Evolutionary conservation across 2,113 vertebrate genomes (phyloP).

Genomic region (Podocnemis expansa): DNA sequence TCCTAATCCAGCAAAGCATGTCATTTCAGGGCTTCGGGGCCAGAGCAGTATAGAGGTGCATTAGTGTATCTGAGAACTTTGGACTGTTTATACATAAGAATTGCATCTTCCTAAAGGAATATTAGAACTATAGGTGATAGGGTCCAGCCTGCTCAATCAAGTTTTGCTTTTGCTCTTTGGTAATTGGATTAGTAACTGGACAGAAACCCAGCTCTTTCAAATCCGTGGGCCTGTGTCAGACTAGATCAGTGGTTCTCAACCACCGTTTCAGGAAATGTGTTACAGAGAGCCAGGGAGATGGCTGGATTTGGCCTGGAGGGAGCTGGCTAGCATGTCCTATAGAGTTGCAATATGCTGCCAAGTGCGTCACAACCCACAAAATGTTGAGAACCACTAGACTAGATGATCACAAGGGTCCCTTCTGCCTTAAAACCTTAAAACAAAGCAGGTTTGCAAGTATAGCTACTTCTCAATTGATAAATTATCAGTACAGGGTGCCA

Average conservation of each 20-base stretch:
- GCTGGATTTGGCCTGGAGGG: too few species aligned
- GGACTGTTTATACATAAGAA: not conserved
- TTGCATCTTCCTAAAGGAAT: not conserved
- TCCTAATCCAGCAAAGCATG: not conserved
- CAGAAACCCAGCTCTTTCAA: not conserved
- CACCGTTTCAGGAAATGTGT: too few species aligned
- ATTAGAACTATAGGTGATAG: not conserved
- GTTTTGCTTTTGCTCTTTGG: not conserved
- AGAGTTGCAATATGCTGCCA: too few species aligned
- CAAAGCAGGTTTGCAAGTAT: not conserved
- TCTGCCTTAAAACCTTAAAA: not conserved
- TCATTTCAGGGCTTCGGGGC: not conserved
- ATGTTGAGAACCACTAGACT: too few species aligned
- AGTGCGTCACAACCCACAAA: too few species aligned
- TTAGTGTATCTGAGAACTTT: not conserved
- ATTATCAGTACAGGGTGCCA: constrained; percentile 47
- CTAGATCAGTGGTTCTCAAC: too few species aligned
- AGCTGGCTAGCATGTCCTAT: too few species aligned
- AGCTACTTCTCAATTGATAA: constrained; percentile 13
- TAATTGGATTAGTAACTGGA: not conserved
- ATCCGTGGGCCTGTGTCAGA: not conserved
- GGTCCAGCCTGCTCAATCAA: not conserved
- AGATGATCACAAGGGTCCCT: not conserved
- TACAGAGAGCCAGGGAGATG: too few species aligned
- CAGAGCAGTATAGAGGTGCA: not conserved